These are phyloP conservation scores for Eumeta japonica DNA, from an alignment of 1,140 invertebrate species.

Conservation along the genomic window DNA sequence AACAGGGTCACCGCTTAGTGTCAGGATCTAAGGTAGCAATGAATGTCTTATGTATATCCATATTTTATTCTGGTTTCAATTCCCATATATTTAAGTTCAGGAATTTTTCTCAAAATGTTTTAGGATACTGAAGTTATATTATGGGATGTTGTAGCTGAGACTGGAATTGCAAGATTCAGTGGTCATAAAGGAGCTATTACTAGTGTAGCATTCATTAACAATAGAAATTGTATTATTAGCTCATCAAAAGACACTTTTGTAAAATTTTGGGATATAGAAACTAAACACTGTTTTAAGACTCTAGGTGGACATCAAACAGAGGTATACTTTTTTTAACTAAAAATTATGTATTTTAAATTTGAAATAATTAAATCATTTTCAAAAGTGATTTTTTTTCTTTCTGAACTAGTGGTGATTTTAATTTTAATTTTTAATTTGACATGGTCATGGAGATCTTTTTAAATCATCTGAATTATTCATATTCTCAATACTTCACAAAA, in stretches of 20 bases:
- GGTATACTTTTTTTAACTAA: constrained; percentile 39
- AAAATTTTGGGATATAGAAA: constrained; percentile 97
- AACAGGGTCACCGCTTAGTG: constrained; percentile 74
- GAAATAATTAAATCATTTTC: no score
- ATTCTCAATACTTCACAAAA: no score
- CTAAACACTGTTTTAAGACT: constrained; percentile 94
- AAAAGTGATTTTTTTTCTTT: constrained; percentile 3
- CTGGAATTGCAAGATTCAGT: constrained; percentile 81
- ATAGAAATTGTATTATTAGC: constrained; percentile 78
- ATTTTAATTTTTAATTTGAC: constrained; percentile 8
- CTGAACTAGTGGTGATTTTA: no score
- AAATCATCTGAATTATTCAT: no score
- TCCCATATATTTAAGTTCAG: neutral
- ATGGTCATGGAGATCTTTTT: constrained; percentile 1
- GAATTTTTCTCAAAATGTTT: constrained; percentile 13
- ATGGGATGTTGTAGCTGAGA: constrained; percentile 92
- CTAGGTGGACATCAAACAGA: constrained; percentile 77
- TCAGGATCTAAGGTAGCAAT: constrained; percentile 85
- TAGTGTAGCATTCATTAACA: constrained; percentile 77
- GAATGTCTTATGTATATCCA: neutral
- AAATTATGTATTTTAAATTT: constrained; percentile 5
- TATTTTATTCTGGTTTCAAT: neutral
- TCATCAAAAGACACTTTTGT: constrained; percentile 92
- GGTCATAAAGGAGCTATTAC: constrained; percentile 95
- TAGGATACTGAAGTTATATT: constrained; percentile 91